These are phyloP conservation scores for Lycaon pictus DNA, from an alignment of 2,113 vertebrate species.

Conservation along the genomic window DNA sequence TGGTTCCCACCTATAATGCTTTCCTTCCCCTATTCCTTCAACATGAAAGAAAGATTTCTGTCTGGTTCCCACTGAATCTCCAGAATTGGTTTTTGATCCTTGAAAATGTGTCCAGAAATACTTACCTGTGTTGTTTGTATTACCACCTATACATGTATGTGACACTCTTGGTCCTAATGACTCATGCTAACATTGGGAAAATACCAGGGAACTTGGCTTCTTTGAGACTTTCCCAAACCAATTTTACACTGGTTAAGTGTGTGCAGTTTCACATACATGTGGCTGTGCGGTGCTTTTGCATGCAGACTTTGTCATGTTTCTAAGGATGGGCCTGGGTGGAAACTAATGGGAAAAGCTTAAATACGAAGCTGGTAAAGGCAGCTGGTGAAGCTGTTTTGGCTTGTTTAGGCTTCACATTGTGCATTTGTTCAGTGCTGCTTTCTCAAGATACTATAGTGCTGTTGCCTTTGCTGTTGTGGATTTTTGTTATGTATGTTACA, in stretches of 20 bases:
- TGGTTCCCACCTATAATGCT: conserved; percentile 43
- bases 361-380: neutral
- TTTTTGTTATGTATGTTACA: conserved; percentile 8
- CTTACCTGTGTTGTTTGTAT: conserved; percentile 52
- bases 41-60: conserved; percentile 46
- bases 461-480: conserved; percentile 38
- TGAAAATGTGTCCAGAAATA: conserved; percentile 71
- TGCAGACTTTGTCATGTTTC: conserved; percentile 76
- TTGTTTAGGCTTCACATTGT: conserved; percentile 71
- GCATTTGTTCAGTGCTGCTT: conserved; percentile 62
- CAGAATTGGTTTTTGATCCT: conserved; percentile 67
- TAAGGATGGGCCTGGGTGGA: conserved; percentile 54
- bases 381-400: conserved; percentile 19
- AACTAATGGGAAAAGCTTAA: conserved; percentile 71
- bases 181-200: conserved; percentile 72
- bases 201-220: conserved; percentile 76
- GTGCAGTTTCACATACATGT: conserved; percentile 68
- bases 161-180: neutral
- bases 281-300: conserved; percentile 79
- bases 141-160: conserved; percentile 68
- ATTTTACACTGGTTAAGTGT: conserved; percentile 42
- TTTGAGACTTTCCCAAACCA: conserved; percentile 61
- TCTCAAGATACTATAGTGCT: conserved; percentile 51
- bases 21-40: conserved; percentile 41
- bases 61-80: conserved; percentile 66